Evolutionary conservation across 37 sponge, comb jelly and placozoan species (phyloP), one percentile per base, ranked within the genome.

Genomic region (Amphimedon queenslandica): DNA sequence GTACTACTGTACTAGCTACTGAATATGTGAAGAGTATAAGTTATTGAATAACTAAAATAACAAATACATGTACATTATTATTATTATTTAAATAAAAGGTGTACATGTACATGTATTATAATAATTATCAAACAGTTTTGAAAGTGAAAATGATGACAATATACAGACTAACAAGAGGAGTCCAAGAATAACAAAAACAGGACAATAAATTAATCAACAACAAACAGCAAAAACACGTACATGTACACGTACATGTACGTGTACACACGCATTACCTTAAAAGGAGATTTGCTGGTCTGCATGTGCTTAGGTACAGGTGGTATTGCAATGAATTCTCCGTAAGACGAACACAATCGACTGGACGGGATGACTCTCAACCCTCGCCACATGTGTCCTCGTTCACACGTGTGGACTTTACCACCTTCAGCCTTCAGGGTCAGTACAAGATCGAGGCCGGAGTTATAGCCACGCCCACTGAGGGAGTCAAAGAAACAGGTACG

Each of bases 291-390:
- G 13, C 38, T 27, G 1, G 64, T 25, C 58, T 57, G 66, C 85
- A 85, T 85, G 69, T 85, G 85, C 24, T 55, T 67, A 2, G 88
- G 88, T 2, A 72, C 35, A 0, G 88, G 83, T 6, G 69, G 75
- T 27, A 88, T 57, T 31, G 88, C 68, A 33, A 82, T 35, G 43
- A 30, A 57, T 0, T 57, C 23, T 3, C 76, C 58, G 30, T 68
- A 57, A 28, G 51, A 40, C 57, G 57, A 39, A 68, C 88, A 88
- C 43, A 88, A 68, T 21, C 37, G 10, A 30, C 83, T 65, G 3
- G 53, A 8, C 3, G 83, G 88, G 33, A 88, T 78, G 31, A 82
- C 82, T 35, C 30, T 65, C 27, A 88, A 30, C 6, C 56, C 63
- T 34, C 56, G 72, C 85, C 85, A 85, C 0, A 43, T 36, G 55